Percentiles rank a stretch among this genome's conserved stretches.
Conservation (phyloP, 1,140 invertebrate species). For the Sycophila sp. region DNA sequence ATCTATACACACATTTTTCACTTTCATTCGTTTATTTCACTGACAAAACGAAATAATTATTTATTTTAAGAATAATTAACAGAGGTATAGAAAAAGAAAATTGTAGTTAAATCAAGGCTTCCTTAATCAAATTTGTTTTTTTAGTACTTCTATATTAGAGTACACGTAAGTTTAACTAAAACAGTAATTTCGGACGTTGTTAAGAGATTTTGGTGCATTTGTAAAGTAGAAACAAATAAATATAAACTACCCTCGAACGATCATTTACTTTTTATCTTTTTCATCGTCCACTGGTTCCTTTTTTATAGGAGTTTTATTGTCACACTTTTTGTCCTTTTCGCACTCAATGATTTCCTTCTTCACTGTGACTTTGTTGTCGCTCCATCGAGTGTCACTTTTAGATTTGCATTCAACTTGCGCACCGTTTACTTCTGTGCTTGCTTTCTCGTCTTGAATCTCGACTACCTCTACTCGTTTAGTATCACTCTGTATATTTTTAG, state of each 20-base stretch:
- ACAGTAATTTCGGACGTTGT: background rate
- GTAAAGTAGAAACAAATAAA: conserved; percentile 31
- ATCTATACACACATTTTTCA: conserved; percentile 7
- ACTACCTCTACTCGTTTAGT: conserved; percentile 62
- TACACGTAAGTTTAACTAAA: conserved; percentile 7
- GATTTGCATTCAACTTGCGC: conserved; percentile 59
- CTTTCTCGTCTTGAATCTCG: conserved; percentile 63
- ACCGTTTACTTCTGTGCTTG: conserved; percentile 57
- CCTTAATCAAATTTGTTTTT: conserved; percentile 16
- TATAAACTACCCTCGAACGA: conserved; percentile 22
- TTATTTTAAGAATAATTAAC: background rate
- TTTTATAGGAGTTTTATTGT: conserved; percentile 54
- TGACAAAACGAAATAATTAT: background rate
- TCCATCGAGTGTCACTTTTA: conserved; percentile 63
- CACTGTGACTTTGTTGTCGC: conserved; percentile 56
- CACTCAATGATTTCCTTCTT: conserved; percentile 56
- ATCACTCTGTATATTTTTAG: conserved; percentile 59
- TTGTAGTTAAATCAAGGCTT: conserved; percentile 1
- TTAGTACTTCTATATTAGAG: conserved; percentile 21
- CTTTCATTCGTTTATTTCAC: conserved; percentile 14
- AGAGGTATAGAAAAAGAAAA: background rate
- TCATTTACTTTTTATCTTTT: conserved; percentile 47
- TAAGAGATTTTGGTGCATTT: conserved; percentile 31
- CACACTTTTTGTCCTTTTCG: conserved; percentile 61
- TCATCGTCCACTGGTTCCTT: conserved; percentile 49